Evolutionary conservation across 2,113 vertebrate genomes (phyloP).

Genomic region (Barnardius zonarius): DNA sequence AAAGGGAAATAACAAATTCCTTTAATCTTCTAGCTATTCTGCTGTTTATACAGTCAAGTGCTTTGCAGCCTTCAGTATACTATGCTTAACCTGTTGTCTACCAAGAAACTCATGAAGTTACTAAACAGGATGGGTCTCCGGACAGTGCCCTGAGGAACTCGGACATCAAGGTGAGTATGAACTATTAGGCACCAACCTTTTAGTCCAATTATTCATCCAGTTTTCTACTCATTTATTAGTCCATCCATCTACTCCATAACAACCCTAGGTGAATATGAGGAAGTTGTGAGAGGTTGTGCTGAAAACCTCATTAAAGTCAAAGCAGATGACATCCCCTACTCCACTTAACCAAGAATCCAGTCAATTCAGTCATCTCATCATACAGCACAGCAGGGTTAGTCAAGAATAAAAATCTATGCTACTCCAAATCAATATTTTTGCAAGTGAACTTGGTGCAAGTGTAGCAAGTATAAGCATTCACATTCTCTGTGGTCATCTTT

Average conservation of each 20-base stretch:
- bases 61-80: neutral
- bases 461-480: neutral
- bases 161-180: neutral
- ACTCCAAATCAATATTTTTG: neutral
- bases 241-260: neutral
- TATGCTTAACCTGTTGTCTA: neutral
- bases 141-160: neutral
- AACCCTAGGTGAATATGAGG: neutral
- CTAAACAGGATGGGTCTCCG: neutral
- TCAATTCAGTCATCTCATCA: neutral
- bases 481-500: neutral
- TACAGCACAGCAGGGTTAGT: fast-evolving
- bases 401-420: neutral
- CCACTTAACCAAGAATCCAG: neutral
- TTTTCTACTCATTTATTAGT: neutral
- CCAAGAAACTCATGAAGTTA: neutral
- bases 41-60: neutral
- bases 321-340: neutral
- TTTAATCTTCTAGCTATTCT: neutral
- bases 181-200: neutral
- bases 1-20: neutral
- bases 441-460: neutral
- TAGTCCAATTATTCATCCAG: neutral
- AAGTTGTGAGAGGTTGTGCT: neutral
- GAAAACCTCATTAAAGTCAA: neutral